Percentiles rank a stretch among this genome's conserved stretches.
These are phyloP conservation scores for Byasa hedistus DNA, from an alignment of 2,888 invertebrate species.

Conservation along the genomic window DNA sequence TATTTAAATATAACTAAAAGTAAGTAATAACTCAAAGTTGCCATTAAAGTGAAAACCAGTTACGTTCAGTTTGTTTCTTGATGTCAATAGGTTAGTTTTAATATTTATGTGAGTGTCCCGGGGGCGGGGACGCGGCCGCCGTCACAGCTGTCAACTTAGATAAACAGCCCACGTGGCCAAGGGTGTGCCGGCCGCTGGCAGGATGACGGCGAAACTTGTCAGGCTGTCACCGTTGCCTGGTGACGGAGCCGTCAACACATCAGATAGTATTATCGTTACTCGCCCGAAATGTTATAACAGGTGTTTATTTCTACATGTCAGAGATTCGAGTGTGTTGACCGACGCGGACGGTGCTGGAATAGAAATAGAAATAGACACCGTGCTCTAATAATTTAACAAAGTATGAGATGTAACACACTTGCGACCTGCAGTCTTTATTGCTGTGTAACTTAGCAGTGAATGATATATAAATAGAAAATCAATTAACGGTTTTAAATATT, in stretches of 20 bases:
- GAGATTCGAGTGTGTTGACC: not conserved
- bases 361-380: no score
- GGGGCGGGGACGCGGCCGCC: conserved; percentile 39
- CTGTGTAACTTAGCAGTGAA: no score
- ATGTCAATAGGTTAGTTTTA: conserved; percentile 24
- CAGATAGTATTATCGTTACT: conserved; percentile 31
- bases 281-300: conserved; percentile 13
- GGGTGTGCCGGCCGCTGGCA: conserved; percentile 37
- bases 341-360: not conserved
- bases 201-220: conserved; percentile 19
- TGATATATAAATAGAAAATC: no score
- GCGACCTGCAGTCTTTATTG: no score
- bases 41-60: not conserved
- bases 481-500: no score
- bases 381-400: no score
- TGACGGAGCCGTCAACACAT: conserved; percentile 36
- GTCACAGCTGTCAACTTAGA: conserved; percentile 42
- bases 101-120: conserved; percentile 27
- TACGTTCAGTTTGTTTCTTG: not conserved
- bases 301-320: conserved; percentile 9
- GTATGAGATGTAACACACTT: no score
- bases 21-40: no score
- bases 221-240: conserved; percentile 35
- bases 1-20: no score
- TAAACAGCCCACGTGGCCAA: conserved; percentile 44